Evolutionary conservation across 2,113 vertebrate genomes (phyloP), one percentile per base, ranked within the genome.

Genomic region (Menidia beryllina): DNA sequence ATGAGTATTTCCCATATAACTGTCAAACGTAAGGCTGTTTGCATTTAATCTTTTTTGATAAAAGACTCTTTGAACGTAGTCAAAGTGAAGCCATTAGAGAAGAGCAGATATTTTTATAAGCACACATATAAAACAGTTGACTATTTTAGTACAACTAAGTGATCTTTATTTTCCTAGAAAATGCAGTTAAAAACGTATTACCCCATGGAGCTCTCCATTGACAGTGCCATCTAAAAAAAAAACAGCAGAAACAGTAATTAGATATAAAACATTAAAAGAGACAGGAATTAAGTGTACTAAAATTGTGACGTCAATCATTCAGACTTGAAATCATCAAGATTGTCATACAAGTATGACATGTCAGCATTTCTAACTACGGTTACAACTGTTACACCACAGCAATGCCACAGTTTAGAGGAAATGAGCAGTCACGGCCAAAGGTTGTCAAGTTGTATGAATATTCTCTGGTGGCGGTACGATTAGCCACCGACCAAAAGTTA

Each of bases 121-220:
- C n/a, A n/a, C n/a, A n/a, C n/a, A n/a, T 34, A 34, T 6, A 34
- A 34, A 34, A 34, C 30, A 34, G 7, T 34, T 34, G 5, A 34
- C 2, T 34, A 10, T 6, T 34, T 8, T 34, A 8, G 30, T 34
- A 34, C 10, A 10, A 8, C 7, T 34, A 34, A 34, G 10, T 34
- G 7, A 6, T 34, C 30, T 34, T 10, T 10, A 34, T 10, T 34
- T 34, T 10, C 30, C 7, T 10, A 34, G 30, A 34, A 34, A 34
- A 34, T 6, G 30, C 30, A 34, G 5, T 34, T 34, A 34, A 3
- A 8, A 1, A 34, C n/a, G 21, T 34, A 27, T 91, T 93, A 94
- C 94, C 94, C 82, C 95, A 77, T 94, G 94, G 59, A 95, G 48
- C 13, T 96, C 94, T 55, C 96, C 96, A 57, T 97, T 98, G 85